Base-by-base conservation (phyloP, 2,888 invertebrate species). In the Pteria penguin region DNA sequence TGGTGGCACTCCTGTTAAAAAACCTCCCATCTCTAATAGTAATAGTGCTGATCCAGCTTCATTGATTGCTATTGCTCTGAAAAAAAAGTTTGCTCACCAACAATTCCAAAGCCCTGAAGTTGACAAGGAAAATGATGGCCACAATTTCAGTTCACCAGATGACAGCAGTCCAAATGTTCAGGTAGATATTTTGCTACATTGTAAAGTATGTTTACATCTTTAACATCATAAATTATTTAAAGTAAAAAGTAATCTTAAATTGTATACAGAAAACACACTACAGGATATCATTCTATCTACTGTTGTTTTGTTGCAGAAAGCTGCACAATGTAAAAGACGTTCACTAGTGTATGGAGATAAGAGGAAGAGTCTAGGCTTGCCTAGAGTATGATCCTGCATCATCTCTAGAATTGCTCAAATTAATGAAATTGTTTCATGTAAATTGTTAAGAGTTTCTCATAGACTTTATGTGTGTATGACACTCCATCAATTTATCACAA, bases 11-110 rank as follows among this genome's bases (percentile, higher is more conserved):
- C 92, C 92, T 3, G 33, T 92, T 31, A 84, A 86, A 61, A 84
- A 82, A n/a, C 86, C 87, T n/a, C 32, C 62, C 14, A 36, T 36
- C 45, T 58, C 33, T 22, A 24, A 33, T 5, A 61, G 36, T n/a
- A 75, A 72, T 67, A 75, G 77, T 2, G 81, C 75, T 63, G 92
- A 92, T 77, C 89, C 91, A 4, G 90, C 90, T 4, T 84, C 90
- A 11, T 84, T 92, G 76, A 91, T 92, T 63, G 91, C 92, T 29
- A 84, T 87, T 65, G 92, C 92, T 3, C 82, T 93, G 62, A 91
- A 90, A 82, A 91, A 90, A 72, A 91, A 92, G 75, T 92, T 91
- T 89, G 91, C 91, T 33, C 80, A 82, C 61, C 82, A 83, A 32
- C 75, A 83, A 22, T 61, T 79, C 14, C 66, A 83, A 71, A 89